Base-by-base conservation (phyloP, 2,797 vertebrate genomes). In the Pantherophis vulpinus region DNA sequence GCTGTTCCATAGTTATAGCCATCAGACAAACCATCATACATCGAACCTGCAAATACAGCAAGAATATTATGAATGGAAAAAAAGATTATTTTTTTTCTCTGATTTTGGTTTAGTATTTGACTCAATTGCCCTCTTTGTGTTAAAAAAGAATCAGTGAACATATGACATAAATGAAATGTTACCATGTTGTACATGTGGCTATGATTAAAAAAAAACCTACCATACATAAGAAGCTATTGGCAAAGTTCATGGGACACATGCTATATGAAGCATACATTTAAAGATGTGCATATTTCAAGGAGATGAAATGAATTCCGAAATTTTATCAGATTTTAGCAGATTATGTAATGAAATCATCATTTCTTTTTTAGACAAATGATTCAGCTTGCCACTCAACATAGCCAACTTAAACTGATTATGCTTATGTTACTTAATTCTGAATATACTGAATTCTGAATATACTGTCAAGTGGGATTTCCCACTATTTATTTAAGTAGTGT, bases 21-120 rank as follows among this genome's bases (percentile, higher is more conserved):
- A 96, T 98, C 98, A 1, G 96, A 94, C 94, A 98, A 86, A 74
- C 97, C 95, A 0, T 98, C 98, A 0, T 98, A 98, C 96, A 97
- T 95, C 95, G 98, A 98, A 94, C 98, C 98, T 98, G 95, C 18
- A 95, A 95, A 79, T 5, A 87, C 92, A 96, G 94, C 89, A 93
- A 42, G 9, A 83, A 0, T 0, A 91, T 98, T 92, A 97, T 47
- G 93, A 63, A 91, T 0, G 37, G 0, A 83, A 89, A 63, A 91
- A 91, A 92, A 42, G n/a, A 23, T 0, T 0, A 37, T 6, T 8
- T 74, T 32, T 66, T 20, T 70, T 87, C 37, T 25, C 54, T 70
- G 27, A 70, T 90, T 51, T 20, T 58, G 23, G 5, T 0, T n/a
- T 47, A 0, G 0, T 2, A 47, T 8, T 83, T 91, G 70, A 60